These are phyloP conservation scores for Leucania comma DNA, from an alignment of 2,888 invertebrate species.

Conservation along the genomic window DNA sequence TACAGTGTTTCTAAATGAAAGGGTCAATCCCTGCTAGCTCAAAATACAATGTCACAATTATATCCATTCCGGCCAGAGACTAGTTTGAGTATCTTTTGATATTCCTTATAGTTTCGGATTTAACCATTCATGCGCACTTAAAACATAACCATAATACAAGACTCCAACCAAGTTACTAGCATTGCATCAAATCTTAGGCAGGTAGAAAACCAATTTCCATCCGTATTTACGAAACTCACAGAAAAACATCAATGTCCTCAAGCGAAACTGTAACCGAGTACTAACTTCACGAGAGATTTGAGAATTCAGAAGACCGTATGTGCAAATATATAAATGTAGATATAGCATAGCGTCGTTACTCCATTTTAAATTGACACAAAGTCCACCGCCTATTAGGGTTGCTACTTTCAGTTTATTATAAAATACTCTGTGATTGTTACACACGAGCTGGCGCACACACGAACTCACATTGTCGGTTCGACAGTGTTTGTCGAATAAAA, in stretches of 20 bases:
- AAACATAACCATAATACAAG: not conserved
- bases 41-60: too few relatives aligned
- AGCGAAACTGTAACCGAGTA: constrained; percentile 7
- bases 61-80: too few relatives aligned
- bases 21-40: too few relatives aligned
- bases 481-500: too few relatives aligned
- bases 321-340: not conserved
- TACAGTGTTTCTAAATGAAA: too few relatives aligned
- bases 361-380: constrained; percentile 46
- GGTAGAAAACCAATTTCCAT: not conserved
- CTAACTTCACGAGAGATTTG: not conserved
- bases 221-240: not conserved
- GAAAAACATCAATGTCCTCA: constrained; percentile 5
- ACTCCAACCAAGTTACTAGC: not conserved
- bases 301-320: constrained; percentile 3
- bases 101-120: too few relatives aligned
- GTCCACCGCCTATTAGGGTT: constrained; percentile 28
- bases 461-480: too few relatives aligned
- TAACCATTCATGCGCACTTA: too few relatives aligned
- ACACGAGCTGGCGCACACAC: too few relatives aligned
- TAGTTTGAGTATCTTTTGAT: too few relatives aligned
- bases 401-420: too few relatives aligned
- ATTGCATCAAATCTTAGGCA: not conserved
- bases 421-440: too few relatives aligned
- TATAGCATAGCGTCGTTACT: constrained; percentile 2